These are phyloP conservation scores for Saccostrea glomerata DNA, from an alignment of 1,140 invertebrate genomes.

Conservation along the genomic window DNA sequence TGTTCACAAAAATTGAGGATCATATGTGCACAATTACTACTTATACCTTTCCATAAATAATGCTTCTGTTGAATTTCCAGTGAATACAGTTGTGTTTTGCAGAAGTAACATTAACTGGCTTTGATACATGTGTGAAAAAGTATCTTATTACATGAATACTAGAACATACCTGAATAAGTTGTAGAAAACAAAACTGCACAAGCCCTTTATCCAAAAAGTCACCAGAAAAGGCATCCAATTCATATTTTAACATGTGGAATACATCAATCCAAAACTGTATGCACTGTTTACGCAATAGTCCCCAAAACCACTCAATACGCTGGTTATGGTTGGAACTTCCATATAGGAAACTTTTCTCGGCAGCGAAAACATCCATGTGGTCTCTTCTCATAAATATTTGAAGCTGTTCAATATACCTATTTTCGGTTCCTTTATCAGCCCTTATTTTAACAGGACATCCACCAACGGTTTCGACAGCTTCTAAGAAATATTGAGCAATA, in stretches of 20 bases:
- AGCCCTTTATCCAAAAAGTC: constrained; percentile 48
- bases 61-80: neutral
- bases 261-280: constrained; percentile 52
- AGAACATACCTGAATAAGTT: constrained; percentile 51
- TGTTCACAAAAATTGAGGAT: neutral
- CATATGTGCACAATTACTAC: neutral
- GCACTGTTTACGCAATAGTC: constrained; percentile 50
- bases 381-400: constrained; percentile 45
- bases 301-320: constrained; percentile 61
- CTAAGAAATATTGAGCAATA: constrained; percentile 57
- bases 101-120: neutral
- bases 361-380: constrained; percentile 14
- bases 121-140: neutral
- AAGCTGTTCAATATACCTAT: constrained; percentile 39
- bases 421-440: constrained; percentile 56
- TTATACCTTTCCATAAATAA: neutral
- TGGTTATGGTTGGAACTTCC: constrained; percentile 49
- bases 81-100: neutral
- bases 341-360: constrained; percentile 38
- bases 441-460: constrained; percentile 58
- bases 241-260: constrained; percentile 45
- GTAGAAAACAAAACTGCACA: constrained; percentile 50
- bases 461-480: constrained; percentile 48
- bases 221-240: constrained; percentile 42
- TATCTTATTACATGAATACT: neutral